Evolutionary conservation across 2,113 vertebrate species (phyloP), one percentile per base, ranked within the genome.

Genomic region (Peromyscus maniculatus): DNA sequence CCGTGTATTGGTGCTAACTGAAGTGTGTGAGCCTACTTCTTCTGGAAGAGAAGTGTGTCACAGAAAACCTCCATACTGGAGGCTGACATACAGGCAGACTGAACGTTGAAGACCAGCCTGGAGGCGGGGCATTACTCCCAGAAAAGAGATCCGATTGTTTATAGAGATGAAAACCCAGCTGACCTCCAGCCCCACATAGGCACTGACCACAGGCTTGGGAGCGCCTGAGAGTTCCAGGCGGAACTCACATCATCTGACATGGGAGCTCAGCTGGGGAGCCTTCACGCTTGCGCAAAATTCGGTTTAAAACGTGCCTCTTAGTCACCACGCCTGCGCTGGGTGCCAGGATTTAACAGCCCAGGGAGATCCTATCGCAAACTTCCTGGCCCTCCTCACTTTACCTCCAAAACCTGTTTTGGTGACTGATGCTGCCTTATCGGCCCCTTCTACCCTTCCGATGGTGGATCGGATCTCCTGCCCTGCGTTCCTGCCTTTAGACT

Each of bases 311-410:
- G 95, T 19, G 36, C 87, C 91, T 92, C 92, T 96, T 9, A 93
- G 91, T 87, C 91, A 36, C 43, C 28, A 91, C 46, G 46, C 86
- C 90, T 1, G 91, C 1, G 3, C 67, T 46, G 36, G 21, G 78
- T 77, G 96, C 97, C 96, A 94, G 97, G 93, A 83, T 43, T 87
- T 89, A 83, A 89, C 91, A 6, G 91, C 94, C 89, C 92, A 13
- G 28, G 22, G 82, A 15, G 94, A 96, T 82, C 17, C 7, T 93
- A 91, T 97, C 89, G 31, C 59, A 67, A 87, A 91, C 89, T 93
- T 94, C 96, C 94, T 89, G 95, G 87, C 95, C 94, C 98, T 97
- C 93, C 98, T 97, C 98, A 83, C 95, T 96, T 97, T 97, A 94
- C 98, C 97, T 96, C 89, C 15, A 89, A 94, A 97, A 97, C 96